Percentiles rank a stretch among this genome's conserved stretches.
phyloP scores from a whole-genome alignment of 53 echinoderm and acorn worm species.

The Echinarachnius parma region DNA sequence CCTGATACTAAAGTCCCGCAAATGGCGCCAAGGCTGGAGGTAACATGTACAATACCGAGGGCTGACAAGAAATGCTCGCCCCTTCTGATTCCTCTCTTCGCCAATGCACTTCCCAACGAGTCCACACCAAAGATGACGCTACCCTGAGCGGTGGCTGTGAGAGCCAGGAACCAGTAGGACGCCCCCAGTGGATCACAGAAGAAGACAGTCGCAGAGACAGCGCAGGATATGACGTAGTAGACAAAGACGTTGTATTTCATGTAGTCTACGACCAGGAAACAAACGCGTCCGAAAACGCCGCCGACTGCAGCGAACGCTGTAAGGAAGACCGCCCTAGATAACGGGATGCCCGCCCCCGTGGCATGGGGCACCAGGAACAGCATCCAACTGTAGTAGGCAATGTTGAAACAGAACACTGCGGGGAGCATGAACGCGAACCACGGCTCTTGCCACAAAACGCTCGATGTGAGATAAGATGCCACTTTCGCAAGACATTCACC shows the following conservation, averaged over 20 bases:
- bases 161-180: not conserved
- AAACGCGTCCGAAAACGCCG: not conserved
- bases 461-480: not conserved
- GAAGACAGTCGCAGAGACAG: not conserved
- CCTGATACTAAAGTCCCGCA: no score
- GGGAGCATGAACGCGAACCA: not conserved
- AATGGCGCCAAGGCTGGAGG: no score
- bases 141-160: not conserved
- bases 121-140: not conserved
- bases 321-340: not conserved
- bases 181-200: not conserved
- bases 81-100: not conserved
- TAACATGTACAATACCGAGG: no score
- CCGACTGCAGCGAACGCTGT: not conserved
- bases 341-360: not conserved
- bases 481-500: not conserved
- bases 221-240: not conserved
- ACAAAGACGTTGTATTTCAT: not conserved
- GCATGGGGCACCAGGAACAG: conserved; percentile 18
- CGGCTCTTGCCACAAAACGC: not conserved
- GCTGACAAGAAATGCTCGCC: not conserved
- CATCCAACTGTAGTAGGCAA: not conserved
- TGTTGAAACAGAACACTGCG: not conserved
- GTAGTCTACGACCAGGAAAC: not conserved
- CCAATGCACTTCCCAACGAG: not conserved